Conservation (phyloP, 2,113 vertebrate species). For the Prietella phreatophila region DNA sequence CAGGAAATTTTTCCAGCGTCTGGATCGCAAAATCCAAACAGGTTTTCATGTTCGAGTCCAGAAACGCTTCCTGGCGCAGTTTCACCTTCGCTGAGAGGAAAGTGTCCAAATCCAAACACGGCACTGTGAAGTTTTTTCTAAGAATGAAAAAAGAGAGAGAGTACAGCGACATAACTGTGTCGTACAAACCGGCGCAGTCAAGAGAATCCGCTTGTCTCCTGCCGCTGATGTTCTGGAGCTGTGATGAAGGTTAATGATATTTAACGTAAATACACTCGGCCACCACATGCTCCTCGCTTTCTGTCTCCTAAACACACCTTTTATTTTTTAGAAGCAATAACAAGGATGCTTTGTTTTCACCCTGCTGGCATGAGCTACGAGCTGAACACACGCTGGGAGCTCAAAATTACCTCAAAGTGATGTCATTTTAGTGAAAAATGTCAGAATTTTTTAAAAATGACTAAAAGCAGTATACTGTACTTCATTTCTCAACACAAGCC, state of each 20-base stretch:
- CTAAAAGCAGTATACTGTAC: no score
- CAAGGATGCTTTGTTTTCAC: neutral
- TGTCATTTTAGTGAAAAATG: no score
- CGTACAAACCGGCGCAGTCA: no score
- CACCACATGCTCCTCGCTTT: neutral
- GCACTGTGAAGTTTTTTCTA: constrained; percentile 37
- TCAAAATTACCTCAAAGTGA: no score
- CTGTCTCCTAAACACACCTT: neutral
- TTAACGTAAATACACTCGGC: neutral
- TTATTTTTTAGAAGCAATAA: neutral
- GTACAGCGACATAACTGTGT: no score
- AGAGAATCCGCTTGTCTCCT: neutral
- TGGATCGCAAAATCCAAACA: constrained; percentile 45
- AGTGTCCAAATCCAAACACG: constrained; percentile 38
- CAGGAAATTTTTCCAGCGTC: constrained; percentile 43
- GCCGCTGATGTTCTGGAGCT: neutral
- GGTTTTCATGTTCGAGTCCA: constrained; percentile 45
- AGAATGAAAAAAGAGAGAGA: neutral
- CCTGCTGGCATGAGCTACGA: neutral
- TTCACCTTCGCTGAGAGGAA: constrained; percentile 45
- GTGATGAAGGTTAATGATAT: neutral
- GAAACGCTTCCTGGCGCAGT: constrained; percentile 37
- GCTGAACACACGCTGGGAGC: neutral
- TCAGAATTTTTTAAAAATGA: neutral
- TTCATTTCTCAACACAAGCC: no score